Conservation (phyloP, 2,888 invertebrate genomes). For the Blera fallax region DNA sequence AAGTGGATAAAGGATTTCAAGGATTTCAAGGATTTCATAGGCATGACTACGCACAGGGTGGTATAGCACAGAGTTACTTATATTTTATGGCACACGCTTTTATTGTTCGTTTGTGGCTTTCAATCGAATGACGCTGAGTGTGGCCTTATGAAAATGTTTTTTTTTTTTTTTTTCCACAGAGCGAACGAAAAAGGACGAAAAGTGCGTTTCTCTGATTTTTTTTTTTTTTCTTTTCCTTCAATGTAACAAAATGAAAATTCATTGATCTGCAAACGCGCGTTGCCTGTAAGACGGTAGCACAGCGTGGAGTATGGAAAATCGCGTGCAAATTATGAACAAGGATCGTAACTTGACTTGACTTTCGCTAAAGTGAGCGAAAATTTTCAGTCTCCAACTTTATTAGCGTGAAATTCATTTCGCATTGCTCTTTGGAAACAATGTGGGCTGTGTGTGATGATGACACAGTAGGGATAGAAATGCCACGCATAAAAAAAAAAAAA, state of each 20-base stretch:
- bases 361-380: not conserved
- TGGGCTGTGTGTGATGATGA: not conserved
- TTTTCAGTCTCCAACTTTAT: conserved; percentile 29
- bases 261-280: conserved; percentile 46
- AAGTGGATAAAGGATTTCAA: conserved; percentile 61
- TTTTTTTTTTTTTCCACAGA: not conserved
- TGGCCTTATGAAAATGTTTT: conserved; percentile 26
- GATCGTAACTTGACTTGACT: conserved; percentile 17
- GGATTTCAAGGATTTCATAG: conserved; percentile 54
- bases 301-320: not conserved
- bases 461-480: not conserved
- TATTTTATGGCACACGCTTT: conserved; percentile 49
- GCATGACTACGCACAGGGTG: conserved; percentile 39
- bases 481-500: conserved; percentile 25
- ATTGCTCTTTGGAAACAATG: conserved; percentile 33
- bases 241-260: conserved; percentile 25
- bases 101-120: conserved; percentile 63
- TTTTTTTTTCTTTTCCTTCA: not conserved
- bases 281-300: conserved; percentile 16
- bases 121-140: conserved; percentile 23
- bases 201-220: not conserved
- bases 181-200: not conserved
- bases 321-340: not conserved
- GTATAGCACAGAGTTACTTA: conserved; percentile 17
- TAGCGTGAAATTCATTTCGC: conserved; percentile 38